Base-by-base conservation (phyloP, 2,113 vertebrate genomes). In the Percopsis transmontana region DNA sequence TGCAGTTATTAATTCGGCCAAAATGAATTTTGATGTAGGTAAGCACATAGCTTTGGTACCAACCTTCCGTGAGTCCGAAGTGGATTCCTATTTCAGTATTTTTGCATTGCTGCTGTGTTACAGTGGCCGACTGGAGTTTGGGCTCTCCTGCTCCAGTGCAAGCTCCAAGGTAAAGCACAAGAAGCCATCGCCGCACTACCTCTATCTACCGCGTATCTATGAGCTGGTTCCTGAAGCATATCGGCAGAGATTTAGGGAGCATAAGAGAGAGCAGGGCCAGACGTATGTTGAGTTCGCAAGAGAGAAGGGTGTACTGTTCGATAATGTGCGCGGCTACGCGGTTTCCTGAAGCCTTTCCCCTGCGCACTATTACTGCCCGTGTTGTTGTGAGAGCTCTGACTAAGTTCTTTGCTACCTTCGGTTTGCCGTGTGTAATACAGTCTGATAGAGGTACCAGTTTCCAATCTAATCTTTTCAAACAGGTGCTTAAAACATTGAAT, bases 401-500 rank as follows among this genome's bases (percentile, higher is more conserved):
- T 3, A 63, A 50, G n/a, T 63, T 63, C 19, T 63, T 60, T 23
- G 19, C 47, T 38, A n/a, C 19, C 6, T 65, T 55, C 21, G 39
- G 50, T 40, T 20, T 65, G 18, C 48, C 14, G 38, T 54, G 18
- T 16, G 38, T 15, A 51, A 51, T 13, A 20, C 16, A 12, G 41
- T 54, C 19, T 5, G 45, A 16, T 48, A 12, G n/a, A n/a, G 45
- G 16, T 16, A 48, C 2, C 45, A 48, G n/a, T 48, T 48, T 48
- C 12, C 14, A 48, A 16, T 48, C 16, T n/a, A 16, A n/a, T 12
- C 1, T 44, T 45, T 45, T 45, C 42, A 45, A 45, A 14, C 42
- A 45, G 7, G 42, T 3, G 12, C 42, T 9, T 16, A 45, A 45
- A 45, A 45, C 42, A 45, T 45, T 12, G 42, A 44, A 45, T 45